phyloP scores from a whole-genome alignment of 2,888 invertebrate species.

The Cremastobaeus sp. region DNA sequence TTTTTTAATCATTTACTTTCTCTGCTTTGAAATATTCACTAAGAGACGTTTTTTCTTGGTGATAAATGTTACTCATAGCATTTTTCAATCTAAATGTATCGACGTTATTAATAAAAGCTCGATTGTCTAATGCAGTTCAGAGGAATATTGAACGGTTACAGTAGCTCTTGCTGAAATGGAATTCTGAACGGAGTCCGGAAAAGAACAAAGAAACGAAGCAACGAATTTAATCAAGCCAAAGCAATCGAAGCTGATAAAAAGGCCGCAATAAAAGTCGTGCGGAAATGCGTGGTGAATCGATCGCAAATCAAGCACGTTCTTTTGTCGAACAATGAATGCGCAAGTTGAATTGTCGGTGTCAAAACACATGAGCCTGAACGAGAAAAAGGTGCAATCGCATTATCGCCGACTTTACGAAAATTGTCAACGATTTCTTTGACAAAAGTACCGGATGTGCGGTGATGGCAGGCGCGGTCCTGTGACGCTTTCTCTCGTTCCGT shows the following conservation, averaged over 20 bases:
- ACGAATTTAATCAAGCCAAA: constrained; percentile 43
- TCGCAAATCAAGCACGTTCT: constrained; percentile 39
- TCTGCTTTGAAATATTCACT: too few relatives aligned
- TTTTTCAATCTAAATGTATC: too few relatives aligned
- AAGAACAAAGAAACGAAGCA: constrained; percentile 30
- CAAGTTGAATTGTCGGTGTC: constrained; percentile 44
- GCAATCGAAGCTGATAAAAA: constrained; percentile 45
- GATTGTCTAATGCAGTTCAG: too few relatives aligned
- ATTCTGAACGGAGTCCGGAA: constrained; percentile 11
- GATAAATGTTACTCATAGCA: too few relatives aligned
- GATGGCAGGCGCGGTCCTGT: constrained; percentile 21
- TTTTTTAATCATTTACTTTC: too few relatives aligned
- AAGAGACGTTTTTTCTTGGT: too few relatives aligned
- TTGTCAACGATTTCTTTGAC: constrained; percentile 67
- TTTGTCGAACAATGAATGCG: constrained; percentile 28
- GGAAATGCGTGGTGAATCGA: constrained; percentile 38
- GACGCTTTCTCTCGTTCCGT: constrained; percentile 63
- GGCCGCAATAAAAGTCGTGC: constrained; percentile 39
- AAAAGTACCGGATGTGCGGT: constrained; percentile 35
- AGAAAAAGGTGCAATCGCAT: constrained; percentile 63
- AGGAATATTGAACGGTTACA: too few relatives aligned
- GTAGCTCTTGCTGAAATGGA: too few relatives aligned
- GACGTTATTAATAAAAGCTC: too few relatives aligned
- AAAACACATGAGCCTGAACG: constrained; percentile 43
- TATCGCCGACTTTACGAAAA: constrained; percentile 69